Conservation (phyloP, 2,113 vertebrate genomes). For the Narcine bancroftii region DNA sequence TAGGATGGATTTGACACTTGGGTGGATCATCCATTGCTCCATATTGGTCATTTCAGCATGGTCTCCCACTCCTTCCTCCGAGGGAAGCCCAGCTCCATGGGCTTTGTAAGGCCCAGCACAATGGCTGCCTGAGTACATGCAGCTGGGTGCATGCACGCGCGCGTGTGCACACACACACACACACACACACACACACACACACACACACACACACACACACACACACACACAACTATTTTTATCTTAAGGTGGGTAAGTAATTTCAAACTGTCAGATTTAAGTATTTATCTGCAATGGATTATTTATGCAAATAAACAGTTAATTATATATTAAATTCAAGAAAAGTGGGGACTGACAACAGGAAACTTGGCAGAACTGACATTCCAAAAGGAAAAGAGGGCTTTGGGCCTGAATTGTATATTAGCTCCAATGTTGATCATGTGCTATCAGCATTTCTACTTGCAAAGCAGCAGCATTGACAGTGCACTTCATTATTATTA, state of each 20-base stretch:
- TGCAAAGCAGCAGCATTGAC: neutral
- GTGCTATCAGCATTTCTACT: constrained; percentile 13
- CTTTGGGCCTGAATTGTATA: neutral
- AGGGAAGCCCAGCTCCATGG: no score
- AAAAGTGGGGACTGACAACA: neutral
- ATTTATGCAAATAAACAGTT: neutral
- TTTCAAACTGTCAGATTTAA: neutral
- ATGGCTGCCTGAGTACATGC: no score
- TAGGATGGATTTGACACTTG: neutral
- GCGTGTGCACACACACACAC: no score
- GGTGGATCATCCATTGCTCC: no score
- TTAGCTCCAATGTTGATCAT: neutral
- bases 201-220: no score
- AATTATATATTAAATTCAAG: neutral
- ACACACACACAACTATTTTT: no score
- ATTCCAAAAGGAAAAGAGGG: constrained; percentile 12
- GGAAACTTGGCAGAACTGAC: constrained; percentile 5
- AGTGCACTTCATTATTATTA: constrained; percentile 25
- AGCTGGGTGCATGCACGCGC: no score
- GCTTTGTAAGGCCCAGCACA: no score
- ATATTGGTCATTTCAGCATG: no score
- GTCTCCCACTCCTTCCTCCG: no score
- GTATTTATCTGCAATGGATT: neutral
- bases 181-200: no score
- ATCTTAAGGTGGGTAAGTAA: neutral